Percentiles rank a stretch among this genome's conserved stretches.
Evolutionary conservation across 2,888 invertebrate genomes (phyloP).

Genomic region (Oxyscelio sp.): DNA sequence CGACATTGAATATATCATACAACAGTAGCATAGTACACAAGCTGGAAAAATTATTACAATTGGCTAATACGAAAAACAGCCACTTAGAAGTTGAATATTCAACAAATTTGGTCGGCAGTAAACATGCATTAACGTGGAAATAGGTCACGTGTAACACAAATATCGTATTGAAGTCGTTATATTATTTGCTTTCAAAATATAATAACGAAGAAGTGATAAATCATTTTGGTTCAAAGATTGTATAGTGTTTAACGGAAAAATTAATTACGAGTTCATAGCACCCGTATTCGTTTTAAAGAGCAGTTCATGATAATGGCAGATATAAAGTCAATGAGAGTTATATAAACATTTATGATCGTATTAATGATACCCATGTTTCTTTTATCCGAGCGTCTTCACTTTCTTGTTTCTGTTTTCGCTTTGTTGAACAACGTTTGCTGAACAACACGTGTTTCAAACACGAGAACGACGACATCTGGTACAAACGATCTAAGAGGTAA

Average conservation of each 20-base stretch:
- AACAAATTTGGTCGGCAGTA: not conserved
- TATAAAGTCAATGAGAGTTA: slow-evolving; percentile 78
- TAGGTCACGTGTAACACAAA: slow-evolving; percentile 36
- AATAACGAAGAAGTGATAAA: slow-evolving; percentile 56
- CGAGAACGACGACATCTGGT: slow-evolving; percentile 76
- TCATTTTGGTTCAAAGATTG: slow-evolving; percentile 44
- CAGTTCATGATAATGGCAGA: slow-evolving; percentile 78
- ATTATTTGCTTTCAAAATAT: slow-evolving; percentile 49
- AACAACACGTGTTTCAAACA: slow-evolving; percentile 80
- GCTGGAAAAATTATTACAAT: slow-evolving; percentile 30
- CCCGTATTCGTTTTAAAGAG: slow-evolving; percentile 41
- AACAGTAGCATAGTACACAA: slow-evolving; percentile 19
- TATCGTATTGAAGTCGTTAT: slow-evolving; percentile 44
- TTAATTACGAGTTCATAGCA: slow-evolving; percentile 41
- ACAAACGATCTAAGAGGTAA: slow-evolving; percentile 64
- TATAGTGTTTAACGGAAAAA: slow-evolving; percentile 47
- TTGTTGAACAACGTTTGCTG: slow-evolving; percentile 73
- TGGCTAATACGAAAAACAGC: not conserved
- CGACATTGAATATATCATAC: slow-evolving; percentile 30
- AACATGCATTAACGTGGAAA: slow-evolving; percentile 45
- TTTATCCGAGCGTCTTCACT: slow-evolving; percentile 61
- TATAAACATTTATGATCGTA: slow-evolving; percentile 82
- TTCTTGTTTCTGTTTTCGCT: slow-evolving; percentile 57
- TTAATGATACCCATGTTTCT: slow-evolving; percentile 76
- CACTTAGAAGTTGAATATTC: slow-evolving; percentile 11